Evolutionary conservation across 2,888 invertebrate species (phyloP).

Genomic region (Strigamia crassipes): DNA sequence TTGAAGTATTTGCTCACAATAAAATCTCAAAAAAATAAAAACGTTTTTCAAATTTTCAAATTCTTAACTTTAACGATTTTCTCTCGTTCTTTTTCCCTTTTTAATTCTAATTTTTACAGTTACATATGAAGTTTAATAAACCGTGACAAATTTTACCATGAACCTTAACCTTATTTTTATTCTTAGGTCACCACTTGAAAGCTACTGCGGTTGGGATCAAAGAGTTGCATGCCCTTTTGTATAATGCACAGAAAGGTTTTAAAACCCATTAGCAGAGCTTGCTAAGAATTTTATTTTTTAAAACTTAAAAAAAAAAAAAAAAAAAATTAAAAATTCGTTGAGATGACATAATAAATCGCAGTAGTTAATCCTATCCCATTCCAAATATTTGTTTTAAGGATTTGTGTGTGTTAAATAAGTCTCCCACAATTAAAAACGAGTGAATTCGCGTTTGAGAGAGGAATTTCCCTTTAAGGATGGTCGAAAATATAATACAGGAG

Average conservation of each 20-base stretch:
- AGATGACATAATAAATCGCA: not conserved
- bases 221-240: not conserved
- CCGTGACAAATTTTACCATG: slow-evolving; percentile 27
- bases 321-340: no score
- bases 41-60: no score
- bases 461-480: slow-evolving; percentile 31
- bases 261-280: slow-evolving; percentile 17
- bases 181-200: slow-evolving; percentile 27
- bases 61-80: no score
- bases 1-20: no score
- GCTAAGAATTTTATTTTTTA: not conserved
- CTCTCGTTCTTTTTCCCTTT: not conserved
- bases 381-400: slow-evolving; percentile 17
- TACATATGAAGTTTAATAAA: slow-evolving; percentile 24
- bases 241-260: slow-evolving; percentile 24
- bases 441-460: not conserved
- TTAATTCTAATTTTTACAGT: slow-evolving; percentile 1
- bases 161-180: slow-evolving; percentile 36
- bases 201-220: slow-evolving; percentile 26
- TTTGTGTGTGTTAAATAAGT: not conserved
- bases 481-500: not conserved
- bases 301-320: no score
- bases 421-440: not conserved
- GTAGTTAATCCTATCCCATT: not conserved
- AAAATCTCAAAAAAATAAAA: no score